These are phyloP conservation scores for Cepphus grylle DNA, from an alignment of 2,113 vertebrate species.

Conservation along the genomic window DNA sequence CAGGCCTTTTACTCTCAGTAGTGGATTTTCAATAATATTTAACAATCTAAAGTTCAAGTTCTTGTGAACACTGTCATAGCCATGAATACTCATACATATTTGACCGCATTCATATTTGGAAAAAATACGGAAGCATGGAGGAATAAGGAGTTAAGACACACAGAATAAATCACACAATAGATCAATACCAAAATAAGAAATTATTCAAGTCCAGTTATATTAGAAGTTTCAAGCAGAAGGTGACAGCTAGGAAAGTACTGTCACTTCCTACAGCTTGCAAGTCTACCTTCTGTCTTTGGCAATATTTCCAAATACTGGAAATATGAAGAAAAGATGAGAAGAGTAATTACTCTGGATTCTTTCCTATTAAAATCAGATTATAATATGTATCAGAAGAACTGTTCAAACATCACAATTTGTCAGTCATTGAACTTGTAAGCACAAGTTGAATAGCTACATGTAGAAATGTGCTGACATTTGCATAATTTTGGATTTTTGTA, in stretches of 20 bases:
- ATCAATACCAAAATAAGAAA: not conserved
- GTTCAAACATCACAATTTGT: not conserved
- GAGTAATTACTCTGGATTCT: not conserved
- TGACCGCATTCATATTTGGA: not conserved
- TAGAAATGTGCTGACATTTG: not conserved
- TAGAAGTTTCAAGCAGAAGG: not conserved
- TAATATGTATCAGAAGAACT: not conserved
- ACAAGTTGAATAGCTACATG: not conserved
- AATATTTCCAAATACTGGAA: not conserved
- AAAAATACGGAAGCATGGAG: not conserved
- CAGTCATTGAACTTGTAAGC: not conserved
- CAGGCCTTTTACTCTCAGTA: not conserved
- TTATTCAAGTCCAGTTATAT: not conserved
- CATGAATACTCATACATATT: not conserved
- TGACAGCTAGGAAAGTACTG: not conserved
- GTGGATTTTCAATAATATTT: not conserved
- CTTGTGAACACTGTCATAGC: not conserved
- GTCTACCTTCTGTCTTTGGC: not conserved
- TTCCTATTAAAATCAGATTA: not conserved
- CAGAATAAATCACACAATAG: not conserved
- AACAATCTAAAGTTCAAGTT: not conserved
- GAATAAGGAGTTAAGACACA: not conserved
- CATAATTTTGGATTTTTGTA: not conserved
- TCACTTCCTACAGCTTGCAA: not conserved
- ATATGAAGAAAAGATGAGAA: not conserved